These are phyloP conservation scores for Progne subis DNA, from an alignment of 2,113 vertebrate species.

Conservation along the genomic window DNA sequence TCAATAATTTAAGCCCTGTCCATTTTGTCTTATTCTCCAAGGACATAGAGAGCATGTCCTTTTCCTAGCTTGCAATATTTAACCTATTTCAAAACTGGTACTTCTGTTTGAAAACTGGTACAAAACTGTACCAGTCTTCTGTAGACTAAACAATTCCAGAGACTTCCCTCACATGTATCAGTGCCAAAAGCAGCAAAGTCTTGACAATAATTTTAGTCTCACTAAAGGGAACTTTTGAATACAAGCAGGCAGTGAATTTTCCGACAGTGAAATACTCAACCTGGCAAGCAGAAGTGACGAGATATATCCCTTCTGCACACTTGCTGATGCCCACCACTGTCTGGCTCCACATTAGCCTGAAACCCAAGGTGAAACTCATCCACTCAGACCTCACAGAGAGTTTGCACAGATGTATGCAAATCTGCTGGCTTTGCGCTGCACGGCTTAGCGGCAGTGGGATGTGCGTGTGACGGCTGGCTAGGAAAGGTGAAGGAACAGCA, in stretches of 20 bases:
- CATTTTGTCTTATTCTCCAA: neutral
- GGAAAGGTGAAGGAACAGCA: neutral
- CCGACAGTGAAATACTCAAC: neutral
- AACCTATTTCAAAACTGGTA: neutral
- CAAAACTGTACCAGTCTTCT: neutral
- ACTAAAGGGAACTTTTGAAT: neutral
- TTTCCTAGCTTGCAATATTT: neutral
- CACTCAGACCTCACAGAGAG: neutral
- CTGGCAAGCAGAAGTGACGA: neutral
- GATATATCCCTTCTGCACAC: neutral
- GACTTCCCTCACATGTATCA: neutral
- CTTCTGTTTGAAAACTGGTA: neutral
- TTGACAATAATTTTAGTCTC: neutral
- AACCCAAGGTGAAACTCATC: neutral
- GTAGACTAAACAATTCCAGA: neutral
- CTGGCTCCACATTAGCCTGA: neutral
- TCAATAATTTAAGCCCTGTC: neutral
- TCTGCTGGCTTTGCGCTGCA: neutral
- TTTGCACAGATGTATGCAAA: slow-evolving; percentile 25
- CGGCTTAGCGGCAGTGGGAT: neutral
- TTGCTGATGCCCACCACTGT: neutral
- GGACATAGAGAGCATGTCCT: neutral
- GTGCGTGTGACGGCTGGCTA: neutral
- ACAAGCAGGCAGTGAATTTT: neutral
- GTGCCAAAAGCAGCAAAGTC: slow-evolving; percentile 16